Base-by-base conservation (phyloP, 1,140 invertebrate genomes). In the Bombus turneri region DNA sequence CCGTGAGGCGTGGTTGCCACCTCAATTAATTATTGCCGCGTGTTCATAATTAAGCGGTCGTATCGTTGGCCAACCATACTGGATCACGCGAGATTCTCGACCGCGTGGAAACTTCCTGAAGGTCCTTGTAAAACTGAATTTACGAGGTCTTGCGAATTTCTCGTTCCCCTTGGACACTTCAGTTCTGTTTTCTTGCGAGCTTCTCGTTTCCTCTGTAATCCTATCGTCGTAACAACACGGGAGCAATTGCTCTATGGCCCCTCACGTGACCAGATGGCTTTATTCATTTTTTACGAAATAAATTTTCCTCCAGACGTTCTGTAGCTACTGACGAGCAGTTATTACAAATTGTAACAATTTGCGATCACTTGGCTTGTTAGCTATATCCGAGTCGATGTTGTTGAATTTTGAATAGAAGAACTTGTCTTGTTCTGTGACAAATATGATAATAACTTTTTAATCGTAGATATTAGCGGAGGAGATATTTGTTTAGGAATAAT, bases 11-110 rank as follows among this genome's bases (percentile, higher is more conserved):
- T 59, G 78, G 78, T 41, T 64, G n/a, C 57, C 80, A 28, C 47
- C 62, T 83, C 68, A 81, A 89, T 87, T 89, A 89, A 90, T 87
- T 87, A 90, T 85, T 87, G 78, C 69, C 34, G 81, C 43, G 64
- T 81, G 81, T 89, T 87, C 64, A 82, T 90, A 90, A 90, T 90
- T 90, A 90, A 89, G 86, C 78, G 74, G 39, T 43, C 73, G 72
- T 62, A 82, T 53, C 72, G 87, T 37, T 39, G 43, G 37, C 13
- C 37, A 31, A 28, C 47, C 69, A 22, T 28, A 39, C 12, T 76
- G 43, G 66, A 72, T 88, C 68, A 31, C 64, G 31, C 73, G 22
- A 73, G 69, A 85, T 87, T 66, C 47, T 72, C 41, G 18, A 31
- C 22, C 34, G 25, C 12, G 13, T 10, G 10, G 53, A 72, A 72